phyloP scores from a whole-genome alignment of 2,113 vertebrate genomes.

The Esox niger region DNA sequence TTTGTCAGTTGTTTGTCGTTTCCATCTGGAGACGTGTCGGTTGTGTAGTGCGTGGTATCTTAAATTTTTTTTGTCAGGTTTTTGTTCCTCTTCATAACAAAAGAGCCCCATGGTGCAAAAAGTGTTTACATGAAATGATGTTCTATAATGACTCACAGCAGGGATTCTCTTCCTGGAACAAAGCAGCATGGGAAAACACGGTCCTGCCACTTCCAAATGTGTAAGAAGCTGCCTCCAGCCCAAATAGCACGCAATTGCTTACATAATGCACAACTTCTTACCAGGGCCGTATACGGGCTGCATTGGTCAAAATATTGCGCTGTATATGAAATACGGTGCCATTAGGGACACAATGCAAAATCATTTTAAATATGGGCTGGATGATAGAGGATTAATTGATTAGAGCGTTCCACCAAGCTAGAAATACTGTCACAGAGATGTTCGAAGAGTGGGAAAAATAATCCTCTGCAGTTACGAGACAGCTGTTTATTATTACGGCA shows the following conservation, averaged over 20 bases:
- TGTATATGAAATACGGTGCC: background rate
- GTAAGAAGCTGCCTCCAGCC: too few species aligned
- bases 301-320: too few species aligned
- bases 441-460: background rate
- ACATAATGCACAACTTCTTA: too few species aligned
- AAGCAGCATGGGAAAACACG: background rate
- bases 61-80: constrained; percentile 3
- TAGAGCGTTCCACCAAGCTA: background rate
- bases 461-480: constrained; percentile 13
- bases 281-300: too few species aligned
- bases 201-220: background rate
- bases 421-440: background rate
- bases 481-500: constrained; percentile 12
- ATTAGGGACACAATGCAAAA: background rate
- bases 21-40: background rate
- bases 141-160: background rate
- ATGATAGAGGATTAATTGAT: background rate
- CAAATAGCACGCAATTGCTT: too few species aligned
- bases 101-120: background rate
- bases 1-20: background rate
- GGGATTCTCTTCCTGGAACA: background rate
- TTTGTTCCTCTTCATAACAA: background rate
- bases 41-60: constrained; percentile 15
- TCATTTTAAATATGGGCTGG: background rate
- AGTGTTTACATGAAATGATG: background rate